Conservation (phyloP, 2,113 vertebrate species). For the Alouatta palliata region DNA sequence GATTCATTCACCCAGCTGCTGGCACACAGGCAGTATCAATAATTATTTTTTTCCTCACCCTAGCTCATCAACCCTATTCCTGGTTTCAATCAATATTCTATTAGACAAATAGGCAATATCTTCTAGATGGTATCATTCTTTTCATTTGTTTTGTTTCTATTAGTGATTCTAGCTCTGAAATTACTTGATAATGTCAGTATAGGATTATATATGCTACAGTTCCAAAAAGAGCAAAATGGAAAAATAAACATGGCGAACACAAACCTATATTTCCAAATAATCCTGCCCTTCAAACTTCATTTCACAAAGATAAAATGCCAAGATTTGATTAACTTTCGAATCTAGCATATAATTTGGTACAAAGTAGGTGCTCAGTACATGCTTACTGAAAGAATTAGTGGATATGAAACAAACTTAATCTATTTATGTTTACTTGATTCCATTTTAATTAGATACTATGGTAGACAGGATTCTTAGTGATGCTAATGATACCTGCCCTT, state of each 20-base stretch:
- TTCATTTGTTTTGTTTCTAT: not conserved
- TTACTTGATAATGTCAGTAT: not conserved
- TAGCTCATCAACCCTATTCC: not conserved
- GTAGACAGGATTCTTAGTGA: not conserved
- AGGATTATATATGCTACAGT: not conserved
- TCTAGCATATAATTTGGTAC: not conserved
- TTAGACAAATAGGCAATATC: not conserved
- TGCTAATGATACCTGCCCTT: not conserved
- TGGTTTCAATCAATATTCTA: not conserved
- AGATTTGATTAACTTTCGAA: not conserved
- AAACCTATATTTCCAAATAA: not conserved
- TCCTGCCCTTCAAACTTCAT: not conserved
- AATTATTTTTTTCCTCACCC: not conserved
- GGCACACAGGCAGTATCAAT: not conserved
- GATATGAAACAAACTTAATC: not conserved
- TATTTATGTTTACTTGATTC: not conserved
- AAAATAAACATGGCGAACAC: not conserved
- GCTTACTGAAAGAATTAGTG: not conserved
- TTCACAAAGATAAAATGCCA: not conserved
- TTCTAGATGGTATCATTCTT: not conserved
- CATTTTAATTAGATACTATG: not conserved
- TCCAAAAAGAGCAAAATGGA: not conserved
- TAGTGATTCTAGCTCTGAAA: not conserved
- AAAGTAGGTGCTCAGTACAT: not conserved
- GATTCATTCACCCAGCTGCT: not conserved